Conservation (phyloP, 2,113 vertebrate genomes). For the Trematocara unimaculatum region DNA sequence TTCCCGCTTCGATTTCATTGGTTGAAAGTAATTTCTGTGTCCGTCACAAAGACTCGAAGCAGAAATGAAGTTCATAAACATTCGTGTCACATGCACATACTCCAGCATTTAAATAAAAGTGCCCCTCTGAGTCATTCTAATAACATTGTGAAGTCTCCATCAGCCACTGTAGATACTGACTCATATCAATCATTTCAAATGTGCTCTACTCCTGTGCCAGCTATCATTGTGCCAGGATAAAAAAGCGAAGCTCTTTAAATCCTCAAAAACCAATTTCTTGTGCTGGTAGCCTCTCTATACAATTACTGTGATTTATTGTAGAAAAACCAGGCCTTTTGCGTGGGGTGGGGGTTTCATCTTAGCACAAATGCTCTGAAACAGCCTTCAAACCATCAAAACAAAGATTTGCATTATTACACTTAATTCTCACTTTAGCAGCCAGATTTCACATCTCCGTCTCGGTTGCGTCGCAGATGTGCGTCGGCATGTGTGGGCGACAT, state of each 20-base stretch:
- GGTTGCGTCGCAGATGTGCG: neutral
- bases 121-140: neutral
- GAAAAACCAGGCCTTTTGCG: neutral
- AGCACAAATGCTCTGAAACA: neutral
- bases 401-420: neutral
- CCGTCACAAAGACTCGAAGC: rapidly evolving
- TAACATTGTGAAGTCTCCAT: neutral
- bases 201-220: neutral
- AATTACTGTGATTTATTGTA: conserved; percentile 1
- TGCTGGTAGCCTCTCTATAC: neutral
- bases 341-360: neutral
- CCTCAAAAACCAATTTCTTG: neutral
- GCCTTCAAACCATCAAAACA: neutral
- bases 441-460: neutral
- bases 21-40: neutral
- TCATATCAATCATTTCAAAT: neutral
- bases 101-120: neutral
- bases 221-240: neutral
- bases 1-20: neutral
- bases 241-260: neutral
- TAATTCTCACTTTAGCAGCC: neutral
- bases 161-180: neutral
- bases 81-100: neutral
- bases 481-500: neutral
- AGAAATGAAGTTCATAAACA: neutral